Base-by-base conservation (phyloP, 2,888 invertebrate genomes). In the Drosophila limbata region DNA sequence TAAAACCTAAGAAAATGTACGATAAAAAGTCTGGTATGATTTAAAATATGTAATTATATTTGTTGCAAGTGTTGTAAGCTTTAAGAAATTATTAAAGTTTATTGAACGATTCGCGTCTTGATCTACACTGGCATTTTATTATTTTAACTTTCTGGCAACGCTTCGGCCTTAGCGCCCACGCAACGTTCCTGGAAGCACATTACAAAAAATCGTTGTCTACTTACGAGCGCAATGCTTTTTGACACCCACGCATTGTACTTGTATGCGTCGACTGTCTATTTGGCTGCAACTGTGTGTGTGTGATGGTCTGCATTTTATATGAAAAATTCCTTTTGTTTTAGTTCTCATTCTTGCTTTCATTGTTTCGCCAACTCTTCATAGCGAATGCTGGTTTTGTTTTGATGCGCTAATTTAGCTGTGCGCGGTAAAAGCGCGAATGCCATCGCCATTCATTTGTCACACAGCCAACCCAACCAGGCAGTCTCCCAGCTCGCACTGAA, bases 371-470 rank as follows among this genome's bases (percentile, higher is more conserved):
- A 56, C 61, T 60, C 67, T 79, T 68, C 55, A 67, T 52, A 70
- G 66, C 52, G 51, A 50, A 42, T 28, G 62, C 52, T 40, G 59
- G 51, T 63, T 35, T 63, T 85, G 80, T 85, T 82, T 83, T 81
- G 81, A 81, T 81, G 74, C 78, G 77, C 86, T 88, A 84, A 84
- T 86, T 86, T 86, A 66, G 69, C 71, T 70, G 79, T 48, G 73
- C 59, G 66, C 69, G 78, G 73, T 37, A 80, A 82, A 81, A 69
- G 62, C 57, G 52, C 82, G 62, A 62, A 62, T 47, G 55, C 68
- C 64, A 66, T 19, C 50, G 50, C 48, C 65, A 59, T 66, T 69
- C 56, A 65, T 52, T 60, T 59, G 28, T 55, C 55, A 15, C 19
- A 21, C 15, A 67, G 28, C 40, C n/a, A 25, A 35, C 45, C 47